Base-by-base conservation (phyloP, 2,888 invertebrate genomes). In the Glaucopsyche alexis region DNA sequence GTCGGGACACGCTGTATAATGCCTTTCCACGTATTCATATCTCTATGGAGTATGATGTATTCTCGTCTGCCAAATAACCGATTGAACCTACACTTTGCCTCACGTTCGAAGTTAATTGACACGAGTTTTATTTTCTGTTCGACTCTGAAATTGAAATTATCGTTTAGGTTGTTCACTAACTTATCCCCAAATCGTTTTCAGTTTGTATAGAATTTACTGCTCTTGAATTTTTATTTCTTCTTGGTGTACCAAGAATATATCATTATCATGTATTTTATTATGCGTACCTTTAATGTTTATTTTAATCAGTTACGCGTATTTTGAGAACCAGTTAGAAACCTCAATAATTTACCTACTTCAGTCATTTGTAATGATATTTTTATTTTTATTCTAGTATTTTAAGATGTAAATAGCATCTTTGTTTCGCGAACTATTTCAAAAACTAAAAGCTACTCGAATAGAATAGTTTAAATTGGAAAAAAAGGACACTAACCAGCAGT, bases 401-500 rank as follows among this genome's bases (percentile, higher is more conserved):
- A 42, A 42, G 50, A 55, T 45, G 55, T 60, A 19, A 71, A 52
- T 13, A 6, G 9, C 16, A 42, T 71, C 8, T 71, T 60, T 60
- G 29, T 60, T 60, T 60, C 29, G 60, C 29, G n/a, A 42, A 69
- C 19, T 69, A 0, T 13, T 7, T 29, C 0, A 2, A 14, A 45
- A 69, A 45, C 50, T 42, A 16, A 45, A 72, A 65, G 52, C 47
- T 13, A 40, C 66, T 67, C n/a, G 55, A 69, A 52, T 67, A 74
- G 75, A 78, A 78, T 78, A 77, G 78, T 79, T 79, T 78, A 78
- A 81, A 82, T 81, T 79, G 80, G 29, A 80, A 87, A 91, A 89
- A 91, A 89, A 86, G 81, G 81, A 84, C 88, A 91, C 91, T 90
- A 90, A 86, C 85, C 85, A 86, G 79, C 81, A 80, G 83, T 82